phyloP scores from a whole-genome alignment of 37 sponge, comb jelly and placozoan species.

The Theonella swinhoei region DNA sequence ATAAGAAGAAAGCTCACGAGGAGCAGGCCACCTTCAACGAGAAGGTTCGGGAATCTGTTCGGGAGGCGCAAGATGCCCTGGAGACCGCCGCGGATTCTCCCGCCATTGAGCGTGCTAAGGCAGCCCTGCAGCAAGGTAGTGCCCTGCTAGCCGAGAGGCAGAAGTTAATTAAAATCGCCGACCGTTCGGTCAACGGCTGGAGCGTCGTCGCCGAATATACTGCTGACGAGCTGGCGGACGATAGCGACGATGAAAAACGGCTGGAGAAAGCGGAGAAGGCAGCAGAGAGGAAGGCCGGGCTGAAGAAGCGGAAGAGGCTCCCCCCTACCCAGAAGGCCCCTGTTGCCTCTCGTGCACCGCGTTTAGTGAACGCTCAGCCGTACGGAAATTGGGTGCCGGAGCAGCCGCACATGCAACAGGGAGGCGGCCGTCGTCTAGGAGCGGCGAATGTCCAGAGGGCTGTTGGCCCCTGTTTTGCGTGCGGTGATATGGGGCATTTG shows the following conservation, averaged over 20 bases:
- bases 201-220: not conserved
- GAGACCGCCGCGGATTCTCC: not conserved
- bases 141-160: not conserved
- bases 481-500: not conserved
- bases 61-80: not conserved
- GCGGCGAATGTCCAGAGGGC: no score
- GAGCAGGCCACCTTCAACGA: conserved; percentile 7
- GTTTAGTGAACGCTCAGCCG: no score
- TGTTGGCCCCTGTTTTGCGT: not conserved
- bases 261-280: conserved; percentile 8
- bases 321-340: no score
- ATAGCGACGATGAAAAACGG: conserved; percentile 5
- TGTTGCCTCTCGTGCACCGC: no score
- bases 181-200: conserved; percentile 20
- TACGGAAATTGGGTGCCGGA: no score
- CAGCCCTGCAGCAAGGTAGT: conserved; percentile 1
- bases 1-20: conserved; percentile 3
- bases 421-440: no score
- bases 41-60: not conserved
- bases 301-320: no score
- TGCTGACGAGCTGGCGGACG: conserved; percentile 7
- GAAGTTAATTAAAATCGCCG: conserved; percentile 8
- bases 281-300: not conserved
- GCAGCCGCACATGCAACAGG: no score
- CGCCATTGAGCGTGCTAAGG: not conserved